Conservation (phyloP, 2,797 vertebrate species). For the Pteropus rufus region DNA sequence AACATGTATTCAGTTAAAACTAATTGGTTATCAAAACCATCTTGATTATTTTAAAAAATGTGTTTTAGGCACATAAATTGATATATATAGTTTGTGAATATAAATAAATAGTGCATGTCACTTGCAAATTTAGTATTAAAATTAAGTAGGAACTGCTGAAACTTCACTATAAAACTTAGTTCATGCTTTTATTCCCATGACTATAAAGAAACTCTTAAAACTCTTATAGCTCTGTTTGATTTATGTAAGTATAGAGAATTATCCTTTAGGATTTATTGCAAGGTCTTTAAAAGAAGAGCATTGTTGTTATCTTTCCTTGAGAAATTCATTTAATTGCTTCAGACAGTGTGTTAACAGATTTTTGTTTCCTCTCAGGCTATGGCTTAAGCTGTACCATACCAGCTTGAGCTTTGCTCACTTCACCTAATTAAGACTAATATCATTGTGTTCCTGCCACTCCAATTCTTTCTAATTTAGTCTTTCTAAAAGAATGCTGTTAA, state of each 20-base stretch:
- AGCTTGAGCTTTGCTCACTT: constrained; percentile 45
- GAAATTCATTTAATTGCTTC: constrained; percentile 59
- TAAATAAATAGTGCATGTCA: background rate
- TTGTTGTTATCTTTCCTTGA: constrained; percentile 57
- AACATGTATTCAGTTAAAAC: constrained; percentile 37
- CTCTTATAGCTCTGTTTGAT: constrained; percentile 33
- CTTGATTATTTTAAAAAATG: constrained; percentile 25
- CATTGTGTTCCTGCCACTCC: constrained; percentile 36
- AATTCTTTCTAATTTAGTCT: constrained; percentile 41
- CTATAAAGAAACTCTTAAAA: constrained; percentile 41
- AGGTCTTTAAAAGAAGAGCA: constrained; percentile 32
- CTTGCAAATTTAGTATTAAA: constrained; percentile 46
- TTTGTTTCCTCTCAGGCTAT: constrained; percentile 51
- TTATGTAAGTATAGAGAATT: constrained; percentile 49
- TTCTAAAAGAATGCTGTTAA: constrained; percentile 57
- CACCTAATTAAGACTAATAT: constrained; percentile 66
- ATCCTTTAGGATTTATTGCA: constrained; percentile 59
- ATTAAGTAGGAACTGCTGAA: constrained; percentile 18
- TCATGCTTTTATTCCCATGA: constrained; percentile 31
- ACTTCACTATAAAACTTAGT: background rate
- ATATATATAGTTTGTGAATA: background rate
- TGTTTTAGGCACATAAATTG: background rate
- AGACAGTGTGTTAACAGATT: constrained; percentile 55
- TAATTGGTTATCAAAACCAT: constrained; percentile 42
- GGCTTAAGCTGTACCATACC: constrained; percentile 24